Percentiles rank a stretch among this genome's conserved stretches.
Evolutionary conservation across 2,113 vertebrate species (phyloP).

Genomic region (Menidia beryllina): DNA sequence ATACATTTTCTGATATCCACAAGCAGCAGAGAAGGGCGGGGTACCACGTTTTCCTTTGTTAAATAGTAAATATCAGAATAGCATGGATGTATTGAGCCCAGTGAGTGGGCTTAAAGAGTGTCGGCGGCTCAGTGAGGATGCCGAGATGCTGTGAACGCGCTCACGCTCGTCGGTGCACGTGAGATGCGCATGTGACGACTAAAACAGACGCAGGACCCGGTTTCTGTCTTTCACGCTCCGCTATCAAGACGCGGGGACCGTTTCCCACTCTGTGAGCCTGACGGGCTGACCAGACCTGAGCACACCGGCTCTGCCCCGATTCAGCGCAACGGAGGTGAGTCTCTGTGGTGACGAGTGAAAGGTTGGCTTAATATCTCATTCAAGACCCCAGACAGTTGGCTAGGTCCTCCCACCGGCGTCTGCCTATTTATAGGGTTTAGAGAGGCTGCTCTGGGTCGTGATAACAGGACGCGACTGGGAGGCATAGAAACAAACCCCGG

Average conservation of each 20-base stretch:
- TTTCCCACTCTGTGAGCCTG: conserved; percentile 1
- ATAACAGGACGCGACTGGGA: conserved; percentile 53
- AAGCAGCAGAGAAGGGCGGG: too few species aligned
- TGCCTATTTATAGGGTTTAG: conserved; percentile 72
- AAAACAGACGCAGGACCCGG: conserved; percentile 44
- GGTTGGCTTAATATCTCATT: conserved; percentile 56
- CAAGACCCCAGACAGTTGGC: conserved; percentile 50
- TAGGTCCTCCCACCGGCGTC: conserved; percentile 75
- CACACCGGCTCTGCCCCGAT: conserved; percentile 35
- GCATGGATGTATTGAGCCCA: neutral
- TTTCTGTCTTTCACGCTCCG: conserved; percentile 14
- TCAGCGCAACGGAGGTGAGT: conserved; percentile 33
- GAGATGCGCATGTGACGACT: conserved; percentile 66
- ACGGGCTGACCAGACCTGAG: conserved; percentile 37
- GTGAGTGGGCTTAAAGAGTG: neutral
- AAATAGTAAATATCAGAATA: too few species aligned
- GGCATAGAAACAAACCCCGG: conserved; percentile 41
- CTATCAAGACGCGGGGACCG: conserved; percentile 17
- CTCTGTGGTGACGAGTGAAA: conserved; percentile 41
- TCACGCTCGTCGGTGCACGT: conserved; percentile 40
- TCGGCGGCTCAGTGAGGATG: conserved; percentile 43
- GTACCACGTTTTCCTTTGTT: too few species aligned
- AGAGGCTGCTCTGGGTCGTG: conserved; percentile 47
- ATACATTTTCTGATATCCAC: too few species aligned
- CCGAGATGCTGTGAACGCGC: conserved; percentile 57